These are phyloP conservation scores for Mugil cephalus DNA, from an alignment of 2,113 vertebrate genomes.

Conservation along the genomic window DNA sequence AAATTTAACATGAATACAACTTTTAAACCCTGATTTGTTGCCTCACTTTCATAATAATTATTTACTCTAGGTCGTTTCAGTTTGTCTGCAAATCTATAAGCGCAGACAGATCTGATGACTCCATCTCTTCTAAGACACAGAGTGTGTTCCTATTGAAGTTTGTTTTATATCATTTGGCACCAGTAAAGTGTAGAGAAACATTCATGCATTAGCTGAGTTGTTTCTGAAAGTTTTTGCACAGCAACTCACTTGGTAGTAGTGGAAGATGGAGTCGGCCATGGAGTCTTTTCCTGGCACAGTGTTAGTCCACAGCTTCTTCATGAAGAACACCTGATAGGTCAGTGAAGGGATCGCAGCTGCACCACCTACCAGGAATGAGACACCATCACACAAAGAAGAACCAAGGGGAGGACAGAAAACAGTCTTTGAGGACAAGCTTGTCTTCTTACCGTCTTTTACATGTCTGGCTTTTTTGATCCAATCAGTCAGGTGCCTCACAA, in stretches of 20 bases:
- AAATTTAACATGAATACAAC: too few species aligned
- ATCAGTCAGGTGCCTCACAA: slow-evolving; percentile 97
- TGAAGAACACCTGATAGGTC: slow-evolving; percentile 99
- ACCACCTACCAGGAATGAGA: background rate
- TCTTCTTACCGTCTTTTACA: slow-evolving; percentile 90
- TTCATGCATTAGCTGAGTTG: too few species aligned
- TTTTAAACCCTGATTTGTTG: too few species aligned
- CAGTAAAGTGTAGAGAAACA: too few species aligned
- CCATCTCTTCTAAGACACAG: too few species aligned
- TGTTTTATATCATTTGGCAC: too few species aligned
- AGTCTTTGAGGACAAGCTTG: fast-evolving
- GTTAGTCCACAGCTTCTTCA: slow-evolving; percentile 98
- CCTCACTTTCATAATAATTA: too few species aligned
- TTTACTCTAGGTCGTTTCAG: too few species aligned
- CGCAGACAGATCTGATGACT: too few species aligned
- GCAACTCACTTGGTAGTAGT: slow-evolving; percentile 93
- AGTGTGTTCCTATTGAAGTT: too few species aligned
- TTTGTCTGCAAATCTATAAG: too few species aligned
- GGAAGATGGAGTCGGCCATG: slow-evolving; percentile 98
- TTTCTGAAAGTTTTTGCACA: background rate
- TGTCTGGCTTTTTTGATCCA: slow-evolving; percentile 99
- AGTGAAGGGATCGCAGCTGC: slow-evolving; percentile 92
- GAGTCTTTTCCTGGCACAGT: slow-evolving; percentile 94
- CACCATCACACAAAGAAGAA: background rate
- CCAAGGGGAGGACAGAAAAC: background rate